Base-by-base conservation (phyloP, 1,140 invertebrate species). In the Bombus cullumanus region DNA sequence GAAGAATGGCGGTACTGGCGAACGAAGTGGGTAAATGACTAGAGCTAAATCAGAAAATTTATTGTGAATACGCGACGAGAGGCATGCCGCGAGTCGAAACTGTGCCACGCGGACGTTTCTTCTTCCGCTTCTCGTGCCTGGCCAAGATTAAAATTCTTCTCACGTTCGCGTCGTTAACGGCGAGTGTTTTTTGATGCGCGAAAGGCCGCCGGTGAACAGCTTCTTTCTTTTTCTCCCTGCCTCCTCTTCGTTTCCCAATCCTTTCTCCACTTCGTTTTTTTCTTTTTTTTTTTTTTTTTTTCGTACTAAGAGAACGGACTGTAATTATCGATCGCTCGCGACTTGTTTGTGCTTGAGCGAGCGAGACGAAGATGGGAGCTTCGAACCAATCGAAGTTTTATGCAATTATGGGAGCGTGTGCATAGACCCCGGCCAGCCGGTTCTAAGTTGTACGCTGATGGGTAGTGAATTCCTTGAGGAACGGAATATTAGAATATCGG, bases 41-140 rank as follows among this genome's bases (percentile, higher is more conserved):
- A 37, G 64, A 34, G 82, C 28, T 77, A 83, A 77, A 83, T 83
- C 72, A 75, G 71, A 83, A 83, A 83, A 74, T 83, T 83, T 75
- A 83, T 83, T 41, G 53, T 43, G 68, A 74, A 82, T 53, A 68
- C 66, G 39, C 43, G 53, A 31, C 69, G 47, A 53, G 37, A 5
- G 59, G 59, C 59, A n/a, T 31, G 43, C 25, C 47, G 34, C 31
- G 47, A n/a, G 28, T 25, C 41, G 71, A 83, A 83, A 83, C 62
- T 83, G 73, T 83, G 81, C 64, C 74, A 83, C 43, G 12, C 64
- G 79, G 47, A 81, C 64, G 76, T 66, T 84, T 68, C 53, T 62
- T 53, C 83, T 72, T 80, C 83, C 47, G 76, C 25, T 3, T 43
- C 47, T 66, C 15, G 25, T 34, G 72, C 64, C 53, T 37, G 25